Percentiles rank a stretch among this genome's conserved stretches.
Conservation (phyloP, 2,113 vertebrate species). For the Cacatua alba region DNA sequence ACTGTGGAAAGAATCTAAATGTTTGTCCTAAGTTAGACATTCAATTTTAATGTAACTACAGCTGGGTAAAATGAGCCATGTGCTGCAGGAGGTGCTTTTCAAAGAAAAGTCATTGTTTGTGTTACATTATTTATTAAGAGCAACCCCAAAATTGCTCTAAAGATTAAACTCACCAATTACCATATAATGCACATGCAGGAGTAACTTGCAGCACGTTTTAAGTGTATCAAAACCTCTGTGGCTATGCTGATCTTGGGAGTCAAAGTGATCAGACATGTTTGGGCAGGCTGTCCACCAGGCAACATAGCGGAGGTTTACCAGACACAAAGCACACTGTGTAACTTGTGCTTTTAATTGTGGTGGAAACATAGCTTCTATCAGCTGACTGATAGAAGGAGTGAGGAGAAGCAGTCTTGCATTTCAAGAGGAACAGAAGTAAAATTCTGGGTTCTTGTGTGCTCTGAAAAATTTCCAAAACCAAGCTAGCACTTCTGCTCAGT, state of each 20-base stretch:
- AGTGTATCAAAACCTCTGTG: background rate
- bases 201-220: background rate
- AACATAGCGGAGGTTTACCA: background rate
- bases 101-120: background rate
- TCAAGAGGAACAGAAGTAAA: constrained; percentile 21
- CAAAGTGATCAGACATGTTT: background rate
- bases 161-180: background rate
- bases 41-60: background rate
- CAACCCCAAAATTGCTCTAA: background rate
- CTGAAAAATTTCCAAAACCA: constrained; percentile 21
- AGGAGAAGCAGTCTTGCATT: background rate
- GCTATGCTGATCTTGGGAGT: background rate
- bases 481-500: background rate
- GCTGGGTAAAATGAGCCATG: background rate
- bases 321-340: background rate
- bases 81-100: background rate
- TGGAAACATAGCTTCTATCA: background rate
- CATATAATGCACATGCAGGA: background rate
- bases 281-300: background rate
- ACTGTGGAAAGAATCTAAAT: background rate
- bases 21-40: background rate
- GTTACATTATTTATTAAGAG: background rate
- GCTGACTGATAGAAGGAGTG: background rate
- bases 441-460: background rate
- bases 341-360: background rate